These are phyloP conservation scores for Apostichopus parvimensis DNA, from an alignment of 35 echinoderm and acorn worm species.

Conservation along the genomic window DNA sequence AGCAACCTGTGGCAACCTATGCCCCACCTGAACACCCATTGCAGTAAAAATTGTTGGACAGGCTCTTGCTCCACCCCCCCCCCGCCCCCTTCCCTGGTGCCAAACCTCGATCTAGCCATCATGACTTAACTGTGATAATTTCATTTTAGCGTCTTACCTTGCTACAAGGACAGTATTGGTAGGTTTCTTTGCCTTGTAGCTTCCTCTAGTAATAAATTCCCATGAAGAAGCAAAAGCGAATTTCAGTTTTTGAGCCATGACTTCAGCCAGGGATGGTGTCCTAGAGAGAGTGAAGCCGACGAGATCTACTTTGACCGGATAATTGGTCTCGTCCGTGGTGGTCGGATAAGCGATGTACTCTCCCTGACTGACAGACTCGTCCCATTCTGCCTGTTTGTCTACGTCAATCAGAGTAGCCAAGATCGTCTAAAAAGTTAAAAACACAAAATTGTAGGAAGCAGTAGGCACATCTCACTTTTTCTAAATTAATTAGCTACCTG, in stretches of 20 bases:
- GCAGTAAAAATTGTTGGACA: too few species aligned
- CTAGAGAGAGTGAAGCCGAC: constrained; percentile 33
- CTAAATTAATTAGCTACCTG: not conserved
- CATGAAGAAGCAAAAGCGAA: not conserved
- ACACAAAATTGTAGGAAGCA: too few species aligned
- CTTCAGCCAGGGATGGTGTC: not conserved
- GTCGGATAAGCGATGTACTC: constrained; percentile 53
- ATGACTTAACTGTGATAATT: too few species aligned
- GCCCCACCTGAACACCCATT: too few species aligned
- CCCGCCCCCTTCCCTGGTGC: too few species aligned
- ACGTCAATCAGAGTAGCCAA: constrained; percentile 42
- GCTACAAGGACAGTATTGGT: constrained; percentile 38
- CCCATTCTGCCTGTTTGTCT: constrained; percentile 48
- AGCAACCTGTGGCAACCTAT: too few species aligned
- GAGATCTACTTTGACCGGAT: constrained; percentile 47
- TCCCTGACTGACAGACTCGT: constrained; percentile 7
- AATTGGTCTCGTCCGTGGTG: constrained; percentile 27
- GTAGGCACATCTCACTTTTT: not conserved
- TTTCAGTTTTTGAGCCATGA: not conserved
- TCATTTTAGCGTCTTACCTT: not conserved
- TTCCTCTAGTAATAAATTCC: constrained; percentile 34
- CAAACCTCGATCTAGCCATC: too few species aligned
- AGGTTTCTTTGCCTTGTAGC: constrained; percentile 45
- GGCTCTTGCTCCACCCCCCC: too few species aligned
- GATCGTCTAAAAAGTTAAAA: not conserved